Conservation (phyloP, 2,888 invertebrate species). For the Ephialtes manifestator region DNA sequence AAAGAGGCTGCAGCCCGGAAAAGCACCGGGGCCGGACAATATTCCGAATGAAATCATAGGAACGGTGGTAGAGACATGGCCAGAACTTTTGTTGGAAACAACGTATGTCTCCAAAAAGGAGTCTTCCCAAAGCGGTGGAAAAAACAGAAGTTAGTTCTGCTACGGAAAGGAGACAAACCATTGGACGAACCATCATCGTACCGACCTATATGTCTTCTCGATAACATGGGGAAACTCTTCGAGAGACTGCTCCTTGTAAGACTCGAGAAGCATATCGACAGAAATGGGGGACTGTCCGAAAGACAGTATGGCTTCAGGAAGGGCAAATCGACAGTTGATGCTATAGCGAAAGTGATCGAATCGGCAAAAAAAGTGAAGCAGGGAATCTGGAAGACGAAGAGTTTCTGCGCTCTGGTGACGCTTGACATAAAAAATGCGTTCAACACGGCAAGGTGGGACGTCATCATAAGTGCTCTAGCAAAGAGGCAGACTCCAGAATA, state of each 20-base stretch:
- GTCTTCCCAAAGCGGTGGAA: not conserved
- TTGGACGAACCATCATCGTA: too few relatives aligned
- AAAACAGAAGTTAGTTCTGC: too few relatives aligned
- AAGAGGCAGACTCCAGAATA: constrained; percentile 26
- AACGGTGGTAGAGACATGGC: too few relatives aligned
- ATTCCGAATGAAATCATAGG: too few relatives aligned
- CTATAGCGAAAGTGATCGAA: not conserved
- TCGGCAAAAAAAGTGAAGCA: not conserved
- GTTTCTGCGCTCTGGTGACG: constrained; percentile 43
- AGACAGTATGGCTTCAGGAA: too few relatives aligned
- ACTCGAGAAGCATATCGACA: not conserved
- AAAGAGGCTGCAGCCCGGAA: too few relatives aligned
- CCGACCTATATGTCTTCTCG: too few relatives aligned
- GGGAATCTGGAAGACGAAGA: not conserved
- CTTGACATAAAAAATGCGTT: constrained; percentile 47
- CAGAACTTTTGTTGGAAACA: too few relatives aligned
- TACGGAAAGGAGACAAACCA: not conserved
- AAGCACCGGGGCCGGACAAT: too few relatives aligned
- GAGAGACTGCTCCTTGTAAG: not conserved
- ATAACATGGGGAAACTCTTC: constrained; percentile 1
- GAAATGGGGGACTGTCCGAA: not conserved
- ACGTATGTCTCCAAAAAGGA: too few relatives aligned
- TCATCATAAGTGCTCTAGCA: constrained; percentile 10
- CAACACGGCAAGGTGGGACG: too few relatives aligned
- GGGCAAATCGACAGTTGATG: not conserved